A percentile compares a stretch with the other conserved stretches of the same genome.
phyloP scores from a whole-genome alignment of 2,797 vertebrate species.

The Pristis pectinata region DNA sequence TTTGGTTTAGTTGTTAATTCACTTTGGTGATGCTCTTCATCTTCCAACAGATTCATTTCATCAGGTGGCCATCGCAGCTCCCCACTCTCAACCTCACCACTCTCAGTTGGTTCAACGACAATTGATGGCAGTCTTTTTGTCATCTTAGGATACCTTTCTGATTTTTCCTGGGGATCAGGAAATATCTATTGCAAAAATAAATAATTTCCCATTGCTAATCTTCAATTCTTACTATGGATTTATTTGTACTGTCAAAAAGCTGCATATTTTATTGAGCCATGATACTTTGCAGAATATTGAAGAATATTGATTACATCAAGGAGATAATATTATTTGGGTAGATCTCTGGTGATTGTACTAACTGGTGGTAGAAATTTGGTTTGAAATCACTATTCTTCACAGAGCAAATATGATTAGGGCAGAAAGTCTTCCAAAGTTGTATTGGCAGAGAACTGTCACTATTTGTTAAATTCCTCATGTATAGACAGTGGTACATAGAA shows the following conservation, averaged over 20 bases:
- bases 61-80: constrained; percentile 84
- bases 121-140: constrained; percentile 80
- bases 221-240: background rate
- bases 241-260: background rate
- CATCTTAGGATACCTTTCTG: constrained; percentile 67
- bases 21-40: constrained; percentile 50
- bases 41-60: constrained; percentile 63
- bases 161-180: constrained; percentile 65
- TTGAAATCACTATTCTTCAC: too few species aligned
- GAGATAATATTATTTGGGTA: background rate
- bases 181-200: constrained; percentile 58
- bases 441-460: background rate
- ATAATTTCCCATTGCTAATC: background rate
- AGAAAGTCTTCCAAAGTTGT: background rate
- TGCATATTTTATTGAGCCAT: background rate
- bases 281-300: background rate
- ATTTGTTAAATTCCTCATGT: background rate
- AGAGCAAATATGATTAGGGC: background rate
- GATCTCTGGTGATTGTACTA: background rate
- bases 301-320: background rate
- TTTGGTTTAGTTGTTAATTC: constrained; percentile 42
- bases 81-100: constrained; percentile 75
- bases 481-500: background rate
- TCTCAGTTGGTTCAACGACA: constrained; percentile 76
- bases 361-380: background rate